phyloP scores from a whole-genome alignment of 1,140 invertebrate species.

The Muscidifurax raptorellus region DNA sequence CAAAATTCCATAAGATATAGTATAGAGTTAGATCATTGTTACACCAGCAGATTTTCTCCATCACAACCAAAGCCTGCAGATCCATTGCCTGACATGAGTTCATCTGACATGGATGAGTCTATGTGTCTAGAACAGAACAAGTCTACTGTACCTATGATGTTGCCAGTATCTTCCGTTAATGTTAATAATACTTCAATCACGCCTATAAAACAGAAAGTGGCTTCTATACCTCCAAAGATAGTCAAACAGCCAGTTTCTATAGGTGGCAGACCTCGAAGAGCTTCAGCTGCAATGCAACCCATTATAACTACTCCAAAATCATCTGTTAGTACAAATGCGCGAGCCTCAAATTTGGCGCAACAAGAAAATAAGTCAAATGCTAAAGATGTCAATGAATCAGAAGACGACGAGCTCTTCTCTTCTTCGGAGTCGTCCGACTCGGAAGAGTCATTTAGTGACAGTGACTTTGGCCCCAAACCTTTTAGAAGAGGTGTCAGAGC shows the following conservation, averaged over 20 bases:
- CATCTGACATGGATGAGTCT: slow-evolving; percentile 64
- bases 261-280: slow-evolving; percentile 38
- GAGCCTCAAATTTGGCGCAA: slow-evolving; percentile 4
- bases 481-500: slow-evolving; percentile 62
- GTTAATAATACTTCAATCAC: slow-evolving; percentile 49
- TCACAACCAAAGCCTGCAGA: slow-evolving; percentile 68
- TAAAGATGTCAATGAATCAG: slow-evolving; percentile 59
- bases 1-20: slow-evolving; percentile 70
- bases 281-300: slow-evolving; percentile 37
- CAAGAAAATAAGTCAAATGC: slow-evolving; percentile 21
- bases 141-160: slow-evolving; percentile 37
- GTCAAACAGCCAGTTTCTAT: slow-evolving; percentile 41
- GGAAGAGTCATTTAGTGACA: slow-evolving; percentile 71
- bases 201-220: slow-evolving; percentile 56
- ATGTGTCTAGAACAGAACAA: slow-evolving; percentile 51
- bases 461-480: slow-evolving; percentile 70
- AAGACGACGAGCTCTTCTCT: slow-evolving; percentile 60
- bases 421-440: slow-evolving; percentile 70
- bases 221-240: slow-evolving; percentile 39
- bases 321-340: slow-evolving; percentile 33
- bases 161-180: slow-evolving; percentile 48
- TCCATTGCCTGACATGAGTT: slow-evolving; percentile 65
- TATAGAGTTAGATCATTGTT: slow-evolving; percentile 74
- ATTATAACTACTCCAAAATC: slow-evolving; percentile 53
- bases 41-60: slow-evolving; percentile 70